phyloP scores from a whole-genome alignment of 64 coral and sea anemone species.

The Catalaphyllia jardinei region DNA sequence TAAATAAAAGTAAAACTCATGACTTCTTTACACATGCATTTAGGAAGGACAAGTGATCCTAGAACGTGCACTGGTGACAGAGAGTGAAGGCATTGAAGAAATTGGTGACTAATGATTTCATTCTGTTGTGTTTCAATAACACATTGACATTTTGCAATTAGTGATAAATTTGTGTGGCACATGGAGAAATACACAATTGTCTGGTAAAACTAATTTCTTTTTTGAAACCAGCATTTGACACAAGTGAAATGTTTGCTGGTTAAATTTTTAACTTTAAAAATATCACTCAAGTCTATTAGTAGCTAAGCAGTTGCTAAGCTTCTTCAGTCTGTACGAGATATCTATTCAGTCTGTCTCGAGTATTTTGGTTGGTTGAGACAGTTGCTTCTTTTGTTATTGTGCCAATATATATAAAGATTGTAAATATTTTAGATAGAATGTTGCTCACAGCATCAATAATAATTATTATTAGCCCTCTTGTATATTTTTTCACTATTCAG shows the following conservation, averaged over 20 bases:
- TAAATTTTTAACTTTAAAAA: too few relatives aligned
- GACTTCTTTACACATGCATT: background rate
- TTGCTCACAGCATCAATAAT: background rate
- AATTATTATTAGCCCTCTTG: background rate
- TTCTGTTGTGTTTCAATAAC: background rate
- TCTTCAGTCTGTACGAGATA: background rate
- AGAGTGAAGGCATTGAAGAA: conserved; percentile 97
- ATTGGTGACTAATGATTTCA: conserved; percentile 8
- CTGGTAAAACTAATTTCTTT: background rate
- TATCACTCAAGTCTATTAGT: too few relatives aligned
- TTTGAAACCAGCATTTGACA: too few relatives aligned
- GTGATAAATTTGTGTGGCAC: background rate
- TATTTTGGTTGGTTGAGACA: background rate
- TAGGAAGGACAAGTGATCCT: conserved; percentile 98
- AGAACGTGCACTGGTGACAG: conserved; percentile 91
- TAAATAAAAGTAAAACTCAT: background rate
- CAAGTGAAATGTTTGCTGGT: too few relatives aligned
- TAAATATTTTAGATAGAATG: conserved; percentile 1
- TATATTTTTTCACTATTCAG: background rate
- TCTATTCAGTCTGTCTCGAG: background rate
- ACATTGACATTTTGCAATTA: background rate
- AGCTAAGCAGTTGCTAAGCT: too few relatives aligned
- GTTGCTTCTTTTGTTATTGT: background rate
- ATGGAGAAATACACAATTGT: background rate
- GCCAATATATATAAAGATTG: background rate